Conservation (phyloP, 2,888 invertebrate genomes). For the Druceiella hillmani region DNA sequence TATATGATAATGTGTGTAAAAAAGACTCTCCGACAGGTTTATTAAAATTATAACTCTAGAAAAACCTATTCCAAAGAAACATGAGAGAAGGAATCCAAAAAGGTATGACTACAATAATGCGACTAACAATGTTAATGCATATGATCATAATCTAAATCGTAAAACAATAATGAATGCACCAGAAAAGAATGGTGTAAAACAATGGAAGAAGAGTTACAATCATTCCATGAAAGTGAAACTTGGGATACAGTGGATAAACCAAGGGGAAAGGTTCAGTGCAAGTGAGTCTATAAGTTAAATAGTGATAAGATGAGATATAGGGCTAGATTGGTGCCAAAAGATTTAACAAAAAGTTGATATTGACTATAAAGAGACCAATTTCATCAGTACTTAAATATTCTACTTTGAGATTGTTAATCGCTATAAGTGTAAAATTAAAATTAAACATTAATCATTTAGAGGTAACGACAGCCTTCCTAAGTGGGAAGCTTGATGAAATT, state of each 20-base stretch:
- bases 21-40: too few relatives aligned
- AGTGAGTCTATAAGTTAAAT: constrained; percentile 21
- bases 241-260: too few relatives aligned
- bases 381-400: constrained; percentile 22
- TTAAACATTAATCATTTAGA: constrained; percentile 19
- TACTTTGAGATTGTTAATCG: constrained; percentile 16
- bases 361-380: constrained; percentile 18
- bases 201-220: too few relatives aligned
- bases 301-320: constrained; percentile 18
- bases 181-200: constrained; percentile 4
- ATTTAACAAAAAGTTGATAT: constrained; percentile 14
- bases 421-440: constrained; percentile 16
- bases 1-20: too few relatives aligned
- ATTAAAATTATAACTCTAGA: too few relatives aligned
- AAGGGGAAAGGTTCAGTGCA: too few relatives aligned
- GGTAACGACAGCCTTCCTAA: constrained; percentile 20
- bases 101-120: too few relatives aligned
- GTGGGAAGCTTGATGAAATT: constrained; percentile 18
- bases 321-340: constrained; percentile 9
- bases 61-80: too few relatives aligned
- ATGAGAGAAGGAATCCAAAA: too few relatives aligned
- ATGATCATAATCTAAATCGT: constrained; percentile 17
- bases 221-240: too few relatives aligned
- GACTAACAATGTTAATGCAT: constrained; percentile 23
- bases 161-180: constrained; percentile 1